phyloP scores from a whole-genome alignment of 2,797 vertebrate genomes.

The Pantherophis alleghaniensis region DNA sequence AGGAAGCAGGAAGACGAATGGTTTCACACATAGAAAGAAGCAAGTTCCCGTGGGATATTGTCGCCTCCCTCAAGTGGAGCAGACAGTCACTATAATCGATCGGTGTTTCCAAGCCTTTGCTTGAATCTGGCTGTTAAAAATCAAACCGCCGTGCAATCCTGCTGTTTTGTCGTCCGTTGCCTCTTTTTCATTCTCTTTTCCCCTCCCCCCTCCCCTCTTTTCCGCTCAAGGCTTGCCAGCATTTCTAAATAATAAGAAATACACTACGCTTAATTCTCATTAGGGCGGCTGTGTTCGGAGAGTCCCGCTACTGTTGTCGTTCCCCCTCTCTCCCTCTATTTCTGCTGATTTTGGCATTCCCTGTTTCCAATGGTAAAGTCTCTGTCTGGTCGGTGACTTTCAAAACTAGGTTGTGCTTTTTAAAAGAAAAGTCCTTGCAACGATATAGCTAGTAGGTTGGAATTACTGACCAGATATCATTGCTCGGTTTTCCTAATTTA shows the following conservation, averaged over 20 bases:
- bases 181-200: neutral
- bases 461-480: neutral
- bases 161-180: neutral
- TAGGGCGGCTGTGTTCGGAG: neutral
- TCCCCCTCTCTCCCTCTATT: accelerated
- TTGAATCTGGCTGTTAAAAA: neutral
- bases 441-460: neutral
- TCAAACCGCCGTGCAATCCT: neutral
- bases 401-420: neutral
- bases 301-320: neutral
- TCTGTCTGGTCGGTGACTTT: neutral
- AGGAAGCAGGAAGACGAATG: neutral
- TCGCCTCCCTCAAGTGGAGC: neutral
- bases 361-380: neutral
- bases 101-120: neutral
- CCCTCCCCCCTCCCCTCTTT: neutral
- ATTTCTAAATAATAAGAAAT: neutral
- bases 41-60: neutral
- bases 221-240: neutral
- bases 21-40: neutral
- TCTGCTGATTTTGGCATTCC: neutral
- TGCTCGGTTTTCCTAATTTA: neutral
- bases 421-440: neutral
- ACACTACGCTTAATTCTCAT: too few relatives aligned
- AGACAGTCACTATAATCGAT: neutral